Evolutionary conservation across 2,888 invertebrate genomes (phyloP).

Genomic region (Molorchus minor): DNA sequence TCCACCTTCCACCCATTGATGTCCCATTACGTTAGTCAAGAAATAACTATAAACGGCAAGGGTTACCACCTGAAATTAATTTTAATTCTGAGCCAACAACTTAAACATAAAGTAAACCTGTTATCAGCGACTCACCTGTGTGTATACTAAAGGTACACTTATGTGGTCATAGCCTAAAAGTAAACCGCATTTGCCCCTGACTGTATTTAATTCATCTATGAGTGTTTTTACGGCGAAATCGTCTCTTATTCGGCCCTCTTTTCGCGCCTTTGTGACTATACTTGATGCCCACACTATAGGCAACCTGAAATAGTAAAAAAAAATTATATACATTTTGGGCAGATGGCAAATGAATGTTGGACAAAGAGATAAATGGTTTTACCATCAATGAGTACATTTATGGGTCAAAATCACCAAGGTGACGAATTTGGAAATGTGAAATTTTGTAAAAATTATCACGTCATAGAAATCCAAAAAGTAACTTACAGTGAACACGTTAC

Average conservation of each 20-base stretch:
- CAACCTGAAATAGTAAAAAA: constrained; percentile 63
- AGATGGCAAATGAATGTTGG: too few species aligned
- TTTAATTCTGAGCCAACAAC: not conserved
- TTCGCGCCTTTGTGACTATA: constrained; percentile 83
- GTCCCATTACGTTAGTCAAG: constrained; percentile 84
- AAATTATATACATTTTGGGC: constrained; percentile 6
- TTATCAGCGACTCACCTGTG: constrained; percentile 66
- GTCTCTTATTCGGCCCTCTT: constrained; percentile 85
- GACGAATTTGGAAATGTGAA: too few species aligned
- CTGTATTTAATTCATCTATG: constrained; percentile 83
- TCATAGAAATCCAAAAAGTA: too few species aligned
- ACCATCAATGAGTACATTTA: too few species aligned
- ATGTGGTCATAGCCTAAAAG: constrained; percentile 82
- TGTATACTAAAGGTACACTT: constrained; percentile 81
- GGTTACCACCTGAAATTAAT: constrained; percentile 73
- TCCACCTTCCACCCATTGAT: constrained; percentile 70
- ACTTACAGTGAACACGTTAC: too few species aligned
- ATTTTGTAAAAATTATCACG: too few species aligned
- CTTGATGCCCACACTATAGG: constrained; percentile 91
- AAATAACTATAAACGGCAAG: constrained; percentile 92
- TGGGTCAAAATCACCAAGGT: too few species aligned
- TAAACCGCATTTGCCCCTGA: constrained; percentile 78
- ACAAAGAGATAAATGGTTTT: too few species aligned
- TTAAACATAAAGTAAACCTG: not conserved
- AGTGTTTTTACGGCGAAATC: constrained; percentile 90